Evolutionary conservation across 2,113 vertebrate species (phyloP).

Genomic region (Python bivittatus): DNA sequence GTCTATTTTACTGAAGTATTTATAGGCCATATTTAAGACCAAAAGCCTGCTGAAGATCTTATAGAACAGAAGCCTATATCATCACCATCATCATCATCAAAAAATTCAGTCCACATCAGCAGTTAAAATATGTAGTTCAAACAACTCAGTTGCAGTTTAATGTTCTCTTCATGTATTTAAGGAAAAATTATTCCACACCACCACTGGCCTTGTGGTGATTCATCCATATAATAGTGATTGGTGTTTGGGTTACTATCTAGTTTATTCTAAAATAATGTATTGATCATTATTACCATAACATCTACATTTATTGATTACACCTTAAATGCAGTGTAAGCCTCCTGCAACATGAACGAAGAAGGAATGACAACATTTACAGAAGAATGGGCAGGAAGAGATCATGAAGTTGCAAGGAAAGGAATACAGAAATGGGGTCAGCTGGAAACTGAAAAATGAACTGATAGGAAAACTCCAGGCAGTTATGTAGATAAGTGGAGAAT

Average conservation of each 20-base stretch:
- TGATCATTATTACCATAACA: not conserved
- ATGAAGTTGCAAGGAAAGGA: not conserved
- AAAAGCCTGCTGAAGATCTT: not conserved
- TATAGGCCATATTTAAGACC: not conserved
- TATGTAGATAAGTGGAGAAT: not conserved
- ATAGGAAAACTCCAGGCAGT: not conserved
- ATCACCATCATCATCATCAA: not conserved
- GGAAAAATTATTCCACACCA: not conserved
- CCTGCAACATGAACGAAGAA: not conserved
- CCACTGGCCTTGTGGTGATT: not conserved
- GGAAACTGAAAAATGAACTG: not conserved
- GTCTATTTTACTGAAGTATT: not conserved
- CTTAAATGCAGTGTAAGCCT: not conserved
- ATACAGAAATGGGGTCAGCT: not conserved
- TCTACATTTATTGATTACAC: not conserved
- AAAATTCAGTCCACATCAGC: not conserved
- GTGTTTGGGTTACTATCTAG: not conserved
- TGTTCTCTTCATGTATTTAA: not conserved
- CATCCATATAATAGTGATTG: not conserved
- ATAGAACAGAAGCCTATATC: not conserved
- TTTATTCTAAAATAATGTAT: not conserved
- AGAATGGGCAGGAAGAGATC: not conserved
- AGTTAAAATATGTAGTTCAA: not conserved
- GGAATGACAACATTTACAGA: not conserved
- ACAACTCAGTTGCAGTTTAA: not conserved